Conservation (phyloP, 2,888 invertebrate species). For the Lasius platythorax region DNA sequence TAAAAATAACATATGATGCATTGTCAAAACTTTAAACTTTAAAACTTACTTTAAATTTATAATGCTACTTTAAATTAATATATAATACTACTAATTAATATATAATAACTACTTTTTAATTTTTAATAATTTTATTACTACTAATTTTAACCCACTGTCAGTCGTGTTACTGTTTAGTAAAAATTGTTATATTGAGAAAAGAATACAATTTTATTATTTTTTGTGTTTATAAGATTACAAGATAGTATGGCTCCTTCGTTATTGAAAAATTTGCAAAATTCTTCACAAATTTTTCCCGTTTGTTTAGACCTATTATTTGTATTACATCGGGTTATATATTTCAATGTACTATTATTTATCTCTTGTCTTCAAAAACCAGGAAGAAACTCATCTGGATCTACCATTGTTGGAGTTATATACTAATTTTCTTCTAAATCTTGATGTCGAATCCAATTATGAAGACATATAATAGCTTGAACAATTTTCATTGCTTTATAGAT, state of each 20-base stretch:
- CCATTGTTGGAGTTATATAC: neutral
- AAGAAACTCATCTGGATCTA: constrained; percentile 1
- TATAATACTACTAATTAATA: no score
- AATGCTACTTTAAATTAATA: no score
- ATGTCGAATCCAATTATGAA: constrained; percentile 4
- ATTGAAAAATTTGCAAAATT: neutral
- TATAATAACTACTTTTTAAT: no score
- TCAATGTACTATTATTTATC: neutral
- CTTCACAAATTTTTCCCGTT: neutral
- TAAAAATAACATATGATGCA: neutral
- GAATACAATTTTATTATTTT: no score
- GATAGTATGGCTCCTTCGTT: neutral
- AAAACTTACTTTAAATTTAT: no score
- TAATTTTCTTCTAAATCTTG: neutral
- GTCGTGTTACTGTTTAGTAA: no score
- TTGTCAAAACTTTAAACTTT: neutral
- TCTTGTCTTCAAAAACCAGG: neutral
- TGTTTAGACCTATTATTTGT: neutral
- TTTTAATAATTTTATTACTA: no score
- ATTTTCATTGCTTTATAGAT: neutral
- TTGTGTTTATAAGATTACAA: no score
- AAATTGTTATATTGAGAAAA: no score
- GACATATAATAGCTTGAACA: neutral
- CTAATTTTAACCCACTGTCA: no score
- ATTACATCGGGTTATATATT: neutral